Evolutionary conservation across 2,797 vertebrate species (phyloP).

Genomic region (Sardinella longiceps): DNA sequence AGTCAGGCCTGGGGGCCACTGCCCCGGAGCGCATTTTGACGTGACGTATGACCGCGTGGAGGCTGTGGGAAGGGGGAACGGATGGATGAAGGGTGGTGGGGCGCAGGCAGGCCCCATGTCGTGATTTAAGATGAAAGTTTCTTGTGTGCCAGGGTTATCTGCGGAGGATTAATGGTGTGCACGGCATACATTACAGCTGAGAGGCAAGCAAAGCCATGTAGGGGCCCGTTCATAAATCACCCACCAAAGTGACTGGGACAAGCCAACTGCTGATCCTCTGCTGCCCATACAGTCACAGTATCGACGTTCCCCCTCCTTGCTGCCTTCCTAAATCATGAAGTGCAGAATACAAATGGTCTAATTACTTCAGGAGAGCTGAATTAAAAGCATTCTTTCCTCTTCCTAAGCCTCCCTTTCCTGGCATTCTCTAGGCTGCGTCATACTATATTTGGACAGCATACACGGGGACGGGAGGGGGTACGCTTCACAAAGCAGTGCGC

Average conservation of each 20-base stretch:
- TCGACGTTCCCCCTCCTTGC: constrained; percentile 63
- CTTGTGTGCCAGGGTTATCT: constrained; percentile 75
- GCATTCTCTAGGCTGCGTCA: not conserved
- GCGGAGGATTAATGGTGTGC: constrained; percentile 70
- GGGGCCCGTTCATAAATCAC: constrained; percentile 76
- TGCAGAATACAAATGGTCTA: constrained; percentile 76
- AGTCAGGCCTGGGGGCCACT: constrained; percentile 47
- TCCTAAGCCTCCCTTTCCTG: not conserved
- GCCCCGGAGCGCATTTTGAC: constrained; percentile 38
- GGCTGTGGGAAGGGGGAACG: constrained; percentile 36
- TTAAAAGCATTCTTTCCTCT: constrained; percentile 67
- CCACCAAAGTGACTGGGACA: constrained; percentile 76
- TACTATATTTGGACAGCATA: not conserved
- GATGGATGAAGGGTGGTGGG: constrained; percentile 33
- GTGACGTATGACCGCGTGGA: constrained; percentile 39
- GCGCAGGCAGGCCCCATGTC: not conserved
- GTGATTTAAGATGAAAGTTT: constrained; percentile 71
- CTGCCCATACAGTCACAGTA: constrained; percentile 70
- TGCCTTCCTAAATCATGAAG: constrained; percentile 71
- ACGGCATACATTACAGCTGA: constrained; percentile 66
- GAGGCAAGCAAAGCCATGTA: constrained; percentile 65
- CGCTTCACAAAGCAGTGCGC: constrained; percentile 35
- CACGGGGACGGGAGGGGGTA: not conserved
- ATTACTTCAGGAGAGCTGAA: constrained; percentile 72
- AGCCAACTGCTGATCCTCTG: constrained; percentile 70